Evolutionary conservation across 2,888 invertebrate species (phyloP).

Genomic region (Heteromurus nitidus): DNA sequence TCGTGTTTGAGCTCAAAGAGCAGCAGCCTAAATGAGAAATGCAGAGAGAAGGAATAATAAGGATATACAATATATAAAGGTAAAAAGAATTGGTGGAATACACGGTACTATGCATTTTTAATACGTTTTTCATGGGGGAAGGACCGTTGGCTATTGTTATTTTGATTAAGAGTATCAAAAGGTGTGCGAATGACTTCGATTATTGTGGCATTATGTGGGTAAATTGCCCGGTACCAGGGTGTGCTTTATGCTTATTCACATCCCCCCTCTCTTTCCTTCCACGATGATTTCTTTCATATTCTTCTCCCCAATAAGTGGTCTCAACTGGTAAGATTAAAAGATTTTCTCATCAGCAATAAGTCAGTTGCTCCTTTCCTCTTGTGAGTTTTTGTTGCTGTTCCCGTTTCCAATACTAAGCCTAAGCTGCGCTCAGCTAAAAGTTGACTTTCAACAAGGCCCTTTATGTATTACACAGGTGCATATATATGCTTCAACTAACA

Average conservation of each 20-base stretch:
- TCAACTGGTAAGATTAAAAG: slow-evolving; percentile 73
- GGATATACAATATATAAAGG: too few relatives aligned
- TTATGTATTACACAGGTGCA: too few relatives aligned
- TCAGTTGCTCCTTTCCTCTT: slow-evolving; percentile 6
- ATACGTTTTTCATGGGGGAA: slow-evolving; percentile 20
- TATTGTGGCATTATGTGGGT: slow-evolving; percentile 69
- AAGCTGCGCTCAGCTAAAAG: too few relatives aligned
- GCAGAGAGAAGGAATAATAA: neutral
- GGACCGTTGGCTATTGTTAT: slow-evolving; percentile 35
- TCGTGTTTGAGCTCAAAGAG: neutral
- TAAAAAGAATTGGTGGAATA: too few relatives aligned
- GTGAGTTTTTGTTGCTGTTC: slow-evolving; percentile 11
- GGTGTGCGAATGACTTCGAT: slow-evolving; percentile 71
- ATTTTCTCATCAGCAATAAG: slow-evolving; percentile 70
- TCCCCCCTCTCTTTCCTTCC: slow-evolving; percentile 30
- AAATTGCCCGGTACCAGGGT: slow-evolving; percentile 72
- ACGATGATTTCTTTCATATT: neutral
- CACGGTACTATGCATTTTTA: slow-evolving; percentile 12
- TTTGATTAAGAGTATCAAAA: slow-evolving; percentile 48
- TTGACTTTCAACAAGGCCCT: too few relatives aligned
- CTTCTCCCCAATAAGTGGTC: slow-evolving; percentile 65
- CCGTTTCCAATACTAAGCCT: too few relatives aligned
- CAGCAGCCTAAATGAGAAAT: neutral
- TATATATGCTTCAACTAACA: too few relatives aligned
- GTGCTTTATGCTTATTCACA: slow-evolving; percentile 73